These are phyloP conservation scores for Ichneumoninae sp. DNA, from an alignment of 2,888 invertebrate species.

Conservation along the genomic window DNA sequence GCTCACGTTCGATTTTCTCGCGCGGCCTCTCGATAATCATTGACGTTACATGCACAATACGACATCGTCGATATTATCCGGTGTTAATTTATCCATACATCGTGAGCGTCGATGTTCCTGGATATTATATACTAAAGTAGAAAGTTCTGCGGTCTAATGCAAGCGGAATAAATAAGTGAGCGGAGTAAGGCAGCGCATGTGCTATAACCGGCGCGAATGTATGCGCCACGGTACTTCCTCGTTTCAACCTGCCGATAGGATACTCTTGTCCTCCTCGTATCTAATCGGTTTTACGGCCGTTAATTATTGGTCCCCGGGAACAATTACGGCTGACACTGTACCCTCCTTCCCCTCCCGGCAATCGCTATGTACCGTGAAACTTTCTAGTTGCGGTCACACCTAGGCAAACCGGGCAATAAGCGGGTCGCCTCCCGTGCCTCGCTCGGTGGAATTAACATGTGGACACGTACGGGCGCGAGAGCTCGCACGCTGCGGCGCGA, in stretches of 20 bases:
- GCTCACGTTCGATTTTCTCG: constrained; percentile 52
- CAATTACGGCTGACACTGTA: constrained; percentile 73
- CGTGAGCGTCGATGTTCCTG: constrained; percentile 49
- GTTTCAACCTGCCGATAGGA: constrained; percentile 56
- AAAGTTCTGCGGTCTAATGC: constrained; percentile 57
- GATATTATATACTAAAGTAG: constrained; percentile 44
- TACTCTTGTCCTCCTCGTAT: constrained; percentile 67
- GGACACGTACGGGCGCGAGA: constrained; percentile 9
- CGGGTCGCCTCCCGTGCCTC: constrained; percentile 16
- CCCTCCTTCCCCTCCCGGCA: constrained; percentile 29
- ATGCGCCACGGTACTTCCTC: constrained; percentile 57
- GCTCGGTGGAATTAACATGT: not conserved
- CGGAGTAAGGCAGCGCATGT: not conserved
- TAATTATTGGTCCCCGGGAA: constrained; percentile 77
- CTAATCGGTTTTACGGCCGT: constrained; percentile 75
- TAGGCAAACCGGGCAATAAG: constrained; percentile 26
- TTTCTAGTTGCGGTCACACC: constrained; percentile 59
- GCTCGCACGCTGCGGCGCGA: not conserved
- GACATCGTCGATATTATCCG: constrained; percentile 44
- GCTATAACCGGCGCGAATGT: not conserved
- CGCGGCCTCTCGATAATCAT: constrained; percentile 50
- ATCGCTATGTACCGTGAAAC: constrained; percentile 47
- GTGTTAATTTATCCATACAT: constrained; percentile 57
- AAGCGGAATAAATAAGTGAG: constrained; percentile 56
- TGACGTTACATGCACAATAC: constrained; percentile 22